Conservation (phyloP, 2,888 invertebrate species). For the Muschampia plurimacula region DNA sequence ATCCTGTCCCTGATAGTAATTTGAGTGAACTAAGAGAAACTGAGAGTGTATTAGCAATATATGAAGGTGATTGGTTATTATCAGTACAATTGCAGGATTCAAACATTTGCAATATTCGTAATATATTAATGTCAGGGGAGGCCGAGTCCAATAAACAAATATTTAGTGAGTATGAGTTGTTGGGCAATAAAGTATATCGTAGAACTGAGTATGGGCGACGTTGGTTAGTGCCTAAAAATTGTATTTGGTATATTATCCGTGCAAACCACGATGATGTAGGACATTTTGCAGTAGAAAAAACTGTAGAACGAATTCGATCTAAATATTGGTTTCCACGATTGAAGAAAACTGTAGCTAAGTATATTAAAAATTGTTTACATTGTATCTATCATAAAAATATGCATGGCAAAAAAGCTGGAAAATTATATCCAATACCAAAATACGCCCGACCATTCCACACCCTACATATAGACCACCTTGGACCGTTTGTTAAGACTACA, state of each 20-base stretch:
- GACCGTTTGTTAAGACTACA: slow-evolving; percentile 46
- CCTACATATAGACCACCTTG: slow-evolving; percentile 46
- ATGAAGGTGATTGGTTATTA: slow-evolving; percentile 43
- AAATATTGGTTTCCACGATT: slow-evolving; percentile 49
- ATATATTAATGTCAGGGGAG: slow-evolving; percentile 36
- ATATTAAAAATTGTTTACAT: slow-evolving; percentile 46
- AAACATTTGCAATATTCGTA: slow-evolving; percentile 17
- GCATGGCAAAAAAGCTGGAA: slow-evolving; percentile 43
- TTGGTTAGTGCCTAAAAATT: slow-evolving; percentile 49
- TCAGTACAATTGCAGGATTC: not conserved
- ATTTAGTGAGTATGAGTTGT: slow-evolving; percentile 44
- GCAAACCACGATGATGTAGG: slow-evolving; percentile 51
- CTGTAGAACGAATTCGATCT: slow-evolving; percentile 45
- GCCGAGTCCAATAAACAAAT: slow-evolving; percentile 37
- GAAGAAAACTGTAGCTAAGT: slow-evolving; percentile 43
- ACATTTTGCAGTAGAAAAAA: slow-evolving; percentile 51
- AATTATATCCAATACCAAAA: slow-evolving; percentile 46
- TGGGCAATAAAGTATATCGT: slow-evolving; percentile 42
- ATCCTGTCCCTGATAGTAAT: slow-evolving; percentile 29
- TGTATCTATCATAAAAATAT: slow-evolving; percentile 45
- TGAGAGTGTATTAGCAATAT: slow-evolving; percentile 39
- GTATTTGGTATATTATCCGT: slow-evolving; percentile 45
- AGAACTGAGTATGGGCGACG: slow-evolving; percentile 42
- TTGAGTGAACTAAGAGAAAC: not conserved
- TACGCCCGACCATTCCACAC: slow-evolving; percentile 47